phyloP scores from a whole-genome alignment of 2,888 invertebrate species.

The Uropetala carovei region DNA sequence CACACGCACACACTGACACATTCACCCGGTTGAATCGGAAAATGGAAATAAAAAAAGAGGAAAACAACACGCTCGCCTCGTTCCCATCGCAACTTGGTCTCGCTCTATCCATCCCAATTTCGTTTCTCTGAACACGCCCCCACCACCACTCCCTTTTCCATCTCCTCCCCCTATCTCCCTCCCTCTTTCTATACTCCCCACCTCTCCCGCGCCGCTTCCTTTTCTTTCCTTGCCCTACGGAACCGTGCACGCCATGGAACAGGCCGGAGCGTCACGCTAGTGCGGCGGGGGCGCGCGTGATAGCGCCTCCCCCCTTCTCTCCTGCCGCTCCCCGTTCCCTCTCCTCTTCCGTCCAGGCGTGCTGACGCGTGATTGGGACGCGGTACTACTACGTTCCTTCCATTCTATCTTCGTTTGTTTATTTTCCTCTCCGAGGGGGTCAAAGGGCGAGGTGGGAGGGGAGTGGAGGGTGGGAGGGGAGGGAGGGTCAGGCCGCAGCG shows the following conservation, averaged over 20 bases:
- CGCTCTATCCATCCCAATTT: conserved; percentile 52
- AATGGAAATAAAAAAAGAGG: not conserved
- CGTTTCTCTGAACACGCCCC: conserved; percentile 44
- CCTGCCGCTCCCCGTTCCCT: not conserved
- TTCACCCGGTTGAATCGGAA: not conserved
- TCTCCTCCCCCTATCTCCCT: not conserved
- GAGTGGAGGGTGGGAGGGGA: not conserved
- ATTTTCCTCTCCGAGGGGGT: not conserved
- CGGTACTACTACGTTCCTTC: not conserved
- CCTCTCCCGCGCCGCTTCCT: not conserved
- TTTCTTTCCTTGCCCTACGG: not conserved
- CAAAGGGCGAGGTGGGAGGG: not conserved
- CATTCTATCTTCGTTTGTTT: not conserved
- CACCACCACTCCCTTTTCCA: not conserved
- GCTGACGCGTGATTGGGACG: conserved; percentile 10
- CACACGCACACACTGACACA: not conserved
- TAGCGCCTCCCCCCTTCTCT: not conserved
- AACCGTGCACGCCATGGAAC: conserved; percentile 40
- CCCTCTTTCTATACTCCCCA: conserved; percentile 21
- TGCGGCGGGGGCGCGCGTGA: not conserved
- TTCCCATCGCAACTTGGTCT: not conserved
- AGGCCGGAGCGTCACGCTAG: not conserved
- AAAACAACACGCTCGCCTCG: conserved; percentile 12
- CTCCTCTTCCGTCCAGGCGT: conserved; percentile 1
- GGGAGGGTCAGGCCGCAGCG: too few relatives aligned